Conservation (phyloP, 2,888 invertebrate genomes). For the Ormyrus nitidulus region DNA sequence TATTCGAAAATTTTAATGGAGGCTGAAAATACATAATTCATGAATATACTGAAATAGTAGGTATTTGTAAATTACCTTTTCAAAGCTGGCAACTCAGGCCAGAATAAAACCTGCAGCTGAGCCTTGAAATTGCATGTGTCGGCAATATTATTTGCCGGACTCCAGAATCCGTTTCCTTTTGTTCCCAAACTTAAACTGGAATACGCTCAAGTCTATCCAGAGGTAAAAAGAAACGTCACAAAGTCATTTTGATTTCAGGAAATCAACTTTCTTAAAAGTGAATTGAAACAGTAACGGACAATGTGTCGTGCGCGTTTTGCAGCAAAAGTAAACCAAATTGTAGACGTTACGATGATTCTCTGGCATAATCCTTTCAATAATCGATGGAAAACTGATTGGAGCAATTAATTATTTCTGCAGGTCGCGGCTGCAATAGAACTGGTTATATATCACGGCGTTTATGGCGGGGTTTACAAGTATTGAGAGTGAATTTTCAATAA, state of each 20-base stretch:
- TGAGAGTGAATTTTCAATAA: neutral
- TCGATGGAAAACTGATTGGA: slow-evolving; percentile 33
- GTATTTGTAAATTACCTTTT: too few relatives aligned
- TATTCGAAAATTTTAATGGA: too few relatives aligned
- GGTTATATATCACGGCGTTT: slow-evolving; percentile 29
- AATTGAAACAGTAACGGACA: slow-evolving; percentile 13
- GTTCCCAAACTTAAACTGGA: too few relatives aligned
- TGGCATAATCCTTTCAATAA: slow-evolving; percentile 43
- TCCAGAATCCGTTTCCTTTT: too few relatives aligned
- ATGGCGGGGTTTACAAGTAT: slow-evolving; percentile 31
- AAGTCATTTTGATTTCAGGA: neutral
- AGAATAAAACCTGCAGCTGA: too few relatives aligned
- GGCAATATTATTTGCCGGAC: neutral
- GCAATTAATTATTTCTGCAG: slow-evolving; percentile 24
- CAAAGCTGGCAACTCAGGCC: too few relatives aligned
- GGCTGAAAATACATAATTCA: too few relatives aligned
- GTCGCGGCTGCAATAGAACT: slow-evolving; percentile 26
- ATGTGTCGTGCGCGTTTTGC: slow-evolving; percentile 9
- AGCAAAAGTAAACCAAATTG: slow-evolving; percentile 13
- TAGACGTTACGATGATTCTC: slow-evolving; percentile 37
- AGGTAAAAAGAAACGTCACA: neutral
- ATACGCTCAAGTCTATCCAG: too few relatives aligned
- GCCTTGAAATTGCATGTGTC: too few relatives aligned
- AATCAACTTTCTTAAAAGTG: slow-evolving; percentile 24
- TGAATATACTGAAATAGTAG: too few relatives aligned